These are phyloP conservation scores for Glaucomys volans DNA, from an alignment of 2,113 vertebrate species.

Conservation along the genomic window DNA sequence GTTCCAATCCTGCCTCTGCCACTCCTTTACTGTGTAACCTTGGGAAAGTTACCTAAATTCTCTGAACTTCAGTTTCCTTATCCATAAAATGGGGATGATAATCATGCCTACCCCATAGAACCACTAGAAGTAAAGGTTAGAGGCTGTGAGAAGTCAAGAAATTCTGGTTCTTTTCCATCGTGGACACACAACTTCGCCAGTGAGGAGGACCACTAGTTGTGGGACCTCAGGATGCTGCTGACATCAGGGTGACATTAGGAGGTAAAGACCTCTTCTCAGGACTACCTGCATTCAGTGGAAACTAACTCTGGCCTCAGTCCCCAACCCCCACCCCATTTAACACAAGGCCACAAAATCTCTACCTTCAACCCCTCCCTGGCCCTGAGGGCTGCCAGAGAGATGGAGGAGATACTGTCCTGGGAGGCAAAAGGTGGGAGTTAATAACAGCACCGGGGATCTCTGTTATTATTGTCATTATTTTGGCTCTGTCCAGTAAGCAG, in stretches of 20 bases:
- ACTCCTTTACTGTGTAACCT: neutral
- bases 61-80: neutral
- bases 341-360: conserved; percentile 20
- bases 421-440: conserved; percentile 74
- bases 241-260: neutral
- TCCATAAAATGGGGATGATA: neutral
- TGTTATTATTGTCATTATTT: conserved; percentile 81
- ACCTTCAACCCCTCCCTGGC: conserved; percentile 45
- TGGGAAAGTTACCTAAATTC: neutral
- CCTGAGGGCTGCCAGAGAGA: conserved; percentile 66
- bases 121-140: neutral
- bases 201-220: neutral
- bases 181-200: neutral
- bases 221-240: neutral
- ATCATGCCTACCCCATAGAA: neutral
- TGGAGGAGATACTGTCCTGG: conserved; percentile 43
- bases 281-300: neutral
- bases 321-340: neutral
- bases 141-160: neutral
- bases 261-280: neutral
- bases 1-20: neutral
- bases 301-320: conserved; percentile 3
- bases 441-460: conserved; percentile 69
- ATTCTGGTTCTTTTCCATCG: neutral
- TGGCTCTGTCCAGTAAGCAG: conserved; percentile 78